Evolutionary conservation across 2,888 invertebrate species (phyloP).

Genomic region (Plutella xylostella): DNA sequence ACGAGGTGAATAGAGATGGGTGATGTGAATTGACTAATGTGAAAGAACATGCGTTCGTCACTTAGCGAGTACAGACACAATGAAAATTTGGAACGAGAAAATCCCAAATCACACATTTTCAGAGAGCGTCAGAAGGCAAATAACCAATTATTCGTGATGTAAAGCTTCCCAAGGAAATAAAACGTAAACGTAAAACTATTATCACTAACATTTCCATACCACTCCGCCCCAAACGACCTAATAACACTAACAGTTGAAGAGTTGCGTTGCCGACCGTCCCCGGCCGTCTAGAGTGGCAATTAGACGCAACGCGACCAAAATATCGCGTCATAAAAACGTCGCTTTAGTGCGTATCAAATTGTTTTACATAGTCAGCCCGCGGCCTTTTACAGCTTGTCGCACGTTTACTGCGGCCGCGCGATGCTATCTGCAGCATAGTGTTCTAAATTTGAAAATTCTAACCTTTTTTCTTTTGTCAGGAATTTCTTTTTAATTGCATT

Average conservation of each 20-base stretch:
- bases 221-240: no score
- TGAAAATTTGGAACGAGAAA: no score
- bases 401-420: conserved; percentile 44
- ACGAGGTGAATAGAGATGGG: no score
- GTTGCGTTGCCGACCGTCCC: no score
- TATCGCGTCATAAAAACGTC: conserved; percentile 60
- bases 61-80: not conserved
- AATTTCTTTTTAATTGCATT: not conserved
- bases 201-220: no score
- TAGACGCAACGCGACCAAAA: conserved; percentile 57
- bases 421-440: conserved; percentile 11
- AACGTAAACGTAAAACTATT: no score
- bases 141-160: no score
- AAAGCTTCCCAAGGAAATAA: no score
- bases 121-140: not conserved
- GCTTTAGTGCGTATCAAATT: conserved; percentile 58
- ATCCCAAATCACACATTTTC: not conserved
- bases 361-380: conserved; percentile 53
- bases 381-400: conserved; percentile 48
- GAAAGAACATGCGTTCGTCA: conserved; percentile 1
- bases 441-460: conserved; percentile 36
- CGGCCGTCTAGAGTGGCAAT: conserved; percentile 56
- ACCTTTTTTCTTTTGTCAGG: conserved; percentile 10
- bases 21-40: not conserved
- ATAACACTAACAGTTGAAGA: no score